Evolutionary conservation across 2,888 invertebrate species (phyloP).

Genomic region (Poecilus cupreus): DNA sequence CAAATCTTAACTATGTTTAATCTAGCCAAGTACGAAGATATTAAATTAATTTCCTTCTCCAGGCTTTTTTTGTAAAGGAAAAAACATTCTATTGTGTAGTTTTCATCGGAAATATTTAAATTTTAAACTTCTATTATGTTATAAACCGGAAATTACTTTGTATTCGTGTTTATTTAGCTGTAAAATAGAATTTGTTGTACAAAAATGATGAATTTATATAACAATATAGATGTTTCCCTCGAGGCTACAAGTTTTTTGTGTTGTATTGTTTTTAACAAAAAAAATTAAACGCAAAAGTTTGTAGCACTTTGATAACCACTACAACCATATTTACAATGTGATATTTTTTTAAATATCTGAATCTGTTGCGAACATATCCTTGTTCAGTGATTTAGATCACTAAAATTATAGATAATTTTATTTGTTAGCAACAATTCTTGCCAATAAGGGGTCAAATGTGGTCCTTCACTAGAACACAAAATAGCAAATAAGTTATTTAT

Average conservation of each 20-base stretch:
- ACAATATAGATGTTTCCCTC: neutral
- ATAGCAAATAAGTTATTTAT: too few species aligned
- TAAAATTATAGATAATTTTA: too few species aligned
- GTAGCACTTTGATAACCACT: too few species aligned
- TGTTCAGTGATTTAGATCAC: too few species aligned
- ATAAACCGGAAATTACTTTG: neutral
- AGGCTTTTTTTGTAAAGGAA: too few species aligned
- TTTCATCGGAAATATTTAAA: neutral
- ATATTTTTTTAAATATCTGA: neutral
- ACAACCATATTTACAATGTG: neutral
- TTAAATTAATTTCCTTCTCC: too few species aligned
- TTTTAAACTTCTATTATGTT: slow-evolving; percentile 11
- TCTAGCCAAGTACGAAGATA: too few species aligned
- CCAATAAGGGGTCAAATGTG: too few species aligned
- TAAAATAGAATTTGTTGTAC: neutral
- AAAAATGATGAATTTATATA: neutral
- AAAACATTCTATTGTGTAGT: too few species aligned
- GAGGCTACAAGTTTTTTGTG: neutral
- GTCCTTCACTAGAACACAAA: too few species aligned
- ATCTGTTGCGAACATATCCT: neutral
- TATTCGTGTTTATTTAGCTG: neutral
- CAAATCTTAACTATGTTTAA: too few species aligned
- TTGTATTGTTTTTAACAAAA: neutral
- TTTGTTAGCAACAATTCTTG: too few species aligned
- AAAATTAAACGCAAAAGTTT: neutral